Evolutionary conservation across 2,113 vertebrate genomes (phyloP).

Genomic region (Mormoops blainvillei): DNA sequence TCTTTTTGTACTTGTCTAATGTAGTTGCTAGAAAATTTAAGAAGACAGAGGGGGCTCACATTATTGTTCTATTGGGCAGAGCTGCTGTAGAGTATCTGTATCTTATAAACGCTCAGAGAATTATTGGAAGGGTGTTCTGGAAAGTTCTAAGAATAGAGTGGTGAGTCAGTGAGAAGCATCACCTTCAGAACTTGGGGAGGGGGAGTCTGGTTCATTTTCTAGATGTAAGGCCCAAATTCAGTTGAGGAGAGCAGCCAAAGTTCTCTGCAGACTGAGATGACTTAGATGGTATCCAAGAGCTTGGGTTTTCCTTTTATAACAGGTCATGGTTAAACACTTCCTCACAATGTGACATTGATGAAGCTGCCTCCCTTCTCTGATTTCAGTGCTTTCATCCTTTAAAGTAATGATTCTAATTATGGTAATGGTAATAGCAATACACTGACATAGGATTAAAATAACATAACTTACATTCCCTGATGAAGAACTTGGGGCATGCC

Average conservation of each 20-base stretch:
- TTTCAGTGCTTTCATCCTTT: neutral
- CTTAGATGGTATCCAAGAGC: neutral
- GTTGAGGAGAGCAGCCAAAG: slow-evolving; percentile 46
- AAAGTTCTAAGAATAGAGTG: neutral
- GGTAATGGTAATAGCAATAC: neutral
- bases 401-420: neutral
- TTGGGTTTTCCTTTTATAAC: neutral
- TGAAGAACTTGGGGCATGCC: neutral
- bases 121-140: neutral
- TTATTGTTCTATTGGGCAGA: neutral
- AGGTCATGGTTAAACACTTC: neutral
- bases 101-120: neutral
- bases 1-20: neutral
- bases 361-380: neutral
- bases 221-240: slow-evolving; percentile 55
- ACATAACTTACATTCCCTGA: neutral
- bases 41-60: neutral
- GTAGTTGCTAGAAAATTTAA: neutral
- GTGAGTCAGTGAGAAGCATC: neutral
- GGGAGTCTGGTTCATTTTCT: neutral
- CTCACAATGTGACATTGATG: neutral
- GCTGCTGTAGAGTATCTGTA: neutral
- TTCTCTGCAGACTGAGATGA: slow-evolving; percentile 39
- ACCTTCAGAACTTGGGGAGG: slow-evolving; percentile 37
- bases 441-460: neutral